Percentiles rank a stretch among this genome's conserved stretches.
phyloP scores from a whole-genome alignment of 37 sponge, comb jelly and placozoan species.

The Halichondria panicea region DNA sequence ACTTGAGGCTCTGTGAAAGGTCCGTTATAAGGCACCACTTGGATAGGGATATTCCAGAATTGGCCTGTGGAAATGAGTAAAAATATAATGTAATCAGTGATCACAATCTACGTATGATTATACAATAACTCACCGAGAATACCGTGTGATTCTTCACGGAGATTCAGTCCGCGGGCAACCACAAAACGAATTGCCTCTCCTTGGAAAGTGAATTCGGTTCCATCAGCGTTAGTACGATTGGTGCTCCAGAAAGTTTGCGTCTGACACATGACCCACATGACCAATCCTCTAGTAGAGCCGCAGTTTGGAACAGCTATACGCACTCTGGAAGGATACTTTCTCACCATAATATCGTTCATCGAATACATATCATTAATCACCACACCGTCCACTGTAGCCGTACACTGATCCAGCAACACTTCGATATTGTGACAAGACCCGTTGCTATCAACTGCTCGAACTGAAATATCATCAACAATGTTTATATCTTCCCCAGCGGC shows the following conservation, averaged over 20 bases:
- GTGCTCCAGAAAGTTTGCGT: background rate
- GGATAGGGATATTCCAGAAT: conserved; percentile 61
- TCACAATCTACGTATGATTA: background rate
- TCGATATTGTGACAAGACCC: conserved; percentile 12
- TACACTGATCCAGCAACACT: conserved; percentile 10
- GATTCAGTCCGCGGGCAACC: conserved; percentile 43
- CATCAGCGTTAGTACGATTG: background rate
- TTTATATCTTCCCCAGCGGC: background rate
- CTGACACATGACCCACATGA: conserved; percentile 47
- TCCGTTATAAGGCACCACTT: conserved; percentile 6
- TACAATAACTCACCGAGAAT: conserved; percentile 27
- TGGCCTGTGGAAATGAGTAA: conserved; percentile 25
- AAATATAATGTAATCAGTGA: background rate
- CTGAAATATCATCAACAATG: conserved; percentile 21
- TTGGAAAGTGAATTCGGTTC: background rate
- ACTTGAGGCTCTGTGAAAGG: background rate
- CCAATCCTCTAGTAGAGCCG: conserved; percentile 1
- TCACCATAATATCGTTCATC: background rate
- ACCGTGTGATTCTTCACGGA: conserved; percentile 48
- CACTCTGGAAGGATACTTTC: conserved; percentile 4
- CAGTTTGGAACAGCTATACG: conserved; percentile 41
- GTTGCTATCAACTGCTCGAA: conserved; percentile 15
- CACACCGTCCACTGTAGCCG: conserved; percentile 4
- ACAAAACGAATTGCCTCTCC: conserved; percentile 43
- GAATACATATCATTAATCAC: background rate